Conservation (phyloP, 2,113 vertebrate genomes). For the Urocolius indicus region DNA sequence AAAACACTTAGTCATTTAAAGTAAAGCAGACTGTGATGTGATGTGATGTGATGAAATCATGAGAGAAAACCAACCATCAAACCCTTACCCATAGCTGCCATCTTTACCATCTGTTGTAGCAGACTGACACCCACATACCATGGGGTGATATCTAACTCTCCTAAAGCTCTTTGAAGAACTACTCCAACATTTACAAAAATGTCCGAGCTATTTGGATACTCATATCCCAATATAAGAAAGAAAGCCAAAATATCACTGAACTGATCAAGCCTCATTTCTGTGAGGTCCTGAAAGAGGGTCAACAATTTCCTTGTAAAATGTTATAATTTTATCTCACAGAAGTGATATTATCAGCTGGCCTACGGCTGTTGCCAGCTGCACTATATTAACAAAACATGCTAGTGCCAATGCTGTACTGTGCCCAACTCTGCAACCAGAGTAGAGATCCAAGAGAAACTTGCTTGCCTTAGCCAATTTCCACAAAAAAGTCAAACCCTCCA, state of each 20-base stretch:
- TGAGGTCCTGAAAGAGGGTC: background rate
- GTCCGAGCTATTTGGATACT: background rate
- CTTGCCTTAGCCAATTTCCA: background rate
- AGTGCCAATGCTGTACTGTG: background rate
- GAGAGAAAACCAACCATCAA: background rate
- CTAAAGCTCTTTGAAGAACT: background rate
- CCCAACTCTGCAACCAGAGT: background rate
- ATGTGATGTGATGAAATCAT: background rate
- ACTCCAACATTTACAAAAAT: background rate
- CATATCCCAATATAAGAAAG: background rate
- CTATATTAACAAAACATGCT: rapidly evolving
- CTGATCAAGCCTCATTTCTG: background rate
- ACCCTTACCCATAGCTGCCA: background rate
- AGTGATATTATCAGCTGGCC: background rate
- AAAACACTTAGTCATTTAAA: background rate
- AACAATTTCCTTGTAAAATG: background rate
- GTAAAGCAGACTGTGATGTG: background rate
- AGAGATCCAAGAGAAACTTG: background rate
- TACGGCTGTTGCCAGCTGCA: background rate
- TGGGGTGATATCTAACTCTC: background rate
- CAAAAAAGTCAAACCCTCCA: background rate
- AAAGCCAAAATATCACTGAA: background rate
- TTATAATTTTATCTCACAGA: background rate
- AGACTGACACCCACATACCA: background rate
- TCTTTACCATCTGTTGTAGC: background rate